Percentiles rank a stretch among this genome's conserved stretches.
These are phyloP conservation scores for Podarcis raffonei DNA, from an alignment of 2,113 vertebrate genomes.

Conservation along the genomic window DNA sequence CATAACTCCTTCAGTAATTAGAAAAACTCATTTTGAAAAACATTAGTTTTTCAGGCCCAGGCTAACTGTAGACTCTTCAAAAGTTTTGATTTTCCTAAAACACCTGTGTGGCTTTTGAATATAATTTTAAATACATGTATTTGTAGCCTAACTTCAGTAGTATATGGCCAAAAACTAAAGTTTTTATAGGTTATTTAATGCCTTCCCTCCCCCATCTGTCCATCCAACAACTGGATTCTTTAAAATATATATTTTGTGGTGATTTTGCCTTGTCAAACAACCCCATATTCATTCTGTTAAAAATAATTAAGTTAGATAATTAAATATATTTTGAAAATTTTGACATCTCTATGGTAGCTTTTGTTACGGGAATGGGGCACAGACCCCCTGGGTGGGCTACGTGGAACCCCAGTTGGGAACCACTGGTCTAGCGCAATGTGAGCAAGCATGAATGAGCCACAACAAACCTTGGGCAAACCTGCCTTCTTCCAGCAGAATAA, in stretches of 20 bases:
- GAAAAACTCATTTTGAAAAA: slow-evolving; percentile 62
- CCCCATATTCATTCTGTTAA: background rate
- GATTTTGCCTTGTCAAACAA: background rate
- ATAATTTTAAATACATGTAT: background rate
- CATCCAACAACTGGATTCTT: background rate
- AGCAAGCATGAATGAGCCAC: too few relatives aligned
- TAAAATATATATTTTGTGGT: background rate
- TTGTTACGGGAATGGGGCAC: too few relatives aligned
- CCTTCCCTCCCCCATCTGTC: background rate
- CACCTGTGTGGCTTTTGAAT: background rate
- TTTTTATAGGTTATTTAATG: background rate
- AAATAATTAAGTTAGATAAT: background rate
- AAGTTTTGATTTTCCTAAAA: slow-evolving; percentile 42
- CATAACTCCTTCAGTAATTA: slow-evolving; percentile 68
- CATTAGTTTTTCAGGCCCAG: slow-evolving; percentile 40
- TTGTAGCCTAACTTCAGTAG: background rate
- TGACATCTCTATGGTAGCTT: too few relatives aligned
- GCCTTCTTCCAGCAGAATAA: too few relatives aligned
- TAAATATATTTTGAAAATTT: background rate
- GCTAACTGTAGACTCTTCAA: background rate
- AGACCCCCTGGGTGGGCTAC: too few relatives aligned
- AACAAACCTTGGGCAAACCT: too few relatives aligned
- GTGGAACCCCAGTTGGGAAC: too few relatives aligned
- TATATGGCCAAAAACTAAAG: background rate
- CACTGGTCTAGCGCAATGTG: too few relatives aligned